phyloP scores from a whole-genome alignment of 2,113 vertebrate species.

The Oryzias curvinotus region DNA sequence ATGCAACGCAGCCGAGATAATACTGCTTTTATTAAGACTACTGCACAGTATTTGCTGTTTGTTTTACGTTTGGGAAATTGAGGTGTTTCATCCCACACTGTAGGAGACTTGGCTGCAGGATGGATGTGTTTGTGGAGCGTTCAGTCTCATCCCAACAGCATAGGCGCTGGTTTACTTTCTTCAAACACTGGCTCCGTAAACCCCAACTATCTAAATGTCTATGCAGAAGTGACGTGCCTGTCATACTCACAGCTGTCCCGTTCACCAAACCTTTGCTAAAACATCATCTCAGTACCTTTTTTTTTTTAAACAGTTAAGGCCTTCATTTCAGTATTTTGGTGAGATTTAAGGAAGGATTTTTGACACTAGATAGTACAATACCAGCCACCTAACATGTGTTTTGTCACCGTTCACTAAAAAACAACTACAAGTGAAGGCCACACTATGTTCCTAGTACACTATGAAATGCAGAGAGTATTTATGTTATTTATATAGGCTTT shows the following conservation, averaged over 20 bases:
- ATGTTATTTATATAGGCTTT: slow-evolving; percentile 63
- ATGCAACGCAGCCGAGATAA: slow-evolving; percentile 1
- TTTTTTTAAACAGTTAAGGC: slow-evolving; percentile 44
- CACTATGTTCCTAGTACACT: slow-evolving; percentile 60
- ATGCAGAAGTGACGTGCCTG: too few species aligned
- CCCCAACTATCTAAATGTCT: too few species aligned
- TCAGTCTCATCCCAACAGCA: too few species aligned
- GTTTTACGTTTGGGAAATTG: too few species aligned
- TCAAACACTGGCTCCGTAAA: too few species aligned
- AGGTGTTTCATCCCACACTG: too few species aligned
- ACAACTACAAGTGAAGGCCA: slow-evolving; percentile 28
- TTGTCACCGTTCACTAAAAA: slow-evolving; percentile 18
- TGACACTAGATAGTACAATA: slow-evolving; percentile 49
- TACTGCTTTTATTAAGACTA: slow-evolving; percentile 6
- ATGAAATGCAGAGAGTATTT: slow-evolving; percentile 63
- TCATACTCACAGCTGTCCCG: neutral
- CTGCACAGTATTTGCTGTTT: neutral
- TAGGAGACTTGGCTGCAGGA: neutral
- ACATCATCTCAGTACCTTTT: neutral
- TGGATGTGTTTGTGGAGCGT: neutral
- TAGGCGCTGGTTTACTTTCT: too few species aligned
- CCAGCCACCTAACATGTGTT: slow-evolving; percentile 14
- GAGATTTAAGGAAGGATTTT: slow-evolving; percentile 43
- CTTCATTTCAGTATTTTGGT: slow-evolving; percentile 62
- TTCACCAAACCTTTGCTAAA: neutral